A percentile compares a stretch with the other conserved stretches of the same genome.
These are phyloP conservation scores for Tetramorium simillimum DNA, from an alignment of 1,140 invertebrate species.

Conservation along the genomic window DNA sequence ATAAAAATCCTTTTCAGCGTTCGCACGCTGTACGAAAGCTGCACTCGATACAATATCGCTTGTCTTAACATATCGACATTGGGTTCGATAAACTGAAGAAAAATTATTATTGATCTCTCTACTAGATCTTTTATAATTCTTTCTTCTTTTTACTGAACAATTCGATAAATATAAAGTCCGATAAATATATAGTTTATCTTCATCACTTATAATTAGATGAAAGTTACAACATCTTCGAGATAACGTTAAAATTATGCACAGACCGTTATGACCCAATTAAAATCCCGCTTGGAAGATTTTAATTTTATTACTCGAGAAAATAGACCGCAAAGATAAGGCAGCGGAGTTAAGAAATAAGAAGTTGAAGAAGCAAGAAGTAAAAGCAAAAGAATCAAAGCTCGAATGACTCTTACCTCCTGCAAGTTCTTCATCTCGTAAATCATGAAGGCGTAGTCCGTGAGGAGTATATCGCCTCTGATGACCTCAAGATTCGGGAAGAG, in stretches of 20 bases:
- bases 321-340: background rate
- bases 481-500: slow-evolving; percentile 90
- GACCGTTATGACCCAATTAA: slow-evolving; percentile 2
- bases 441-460: slow-evolving; percentile 89
- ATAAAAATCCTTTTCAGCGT: background rate
- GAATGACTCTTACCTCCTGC: slow-evolving; percentile 81
- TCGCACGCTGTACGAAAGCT: background rate
- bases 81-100: background rate
- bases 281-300: background rate
- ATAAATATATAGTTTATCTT: background rate
- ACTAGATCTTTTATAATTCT: background rate
- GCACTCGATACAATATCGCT: background rate
- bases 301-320: slow-evolving; percentile 17
- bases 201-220: background rate
- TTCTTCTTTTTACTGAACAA: background rate
- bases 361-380: background rate
- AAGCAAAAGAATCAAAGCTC: background rate
- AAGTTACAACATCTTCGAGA: background rate
- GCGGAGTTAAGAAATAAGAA: background rate
- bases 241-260: background rate
- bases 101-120: background rate
- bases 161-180: background rate
- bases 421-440: slow-evolving; percentile 87
- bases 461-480: slow-evolving; percentile 90
- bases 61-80: background rate